A percentile compares a stretch with the other conserved stretches of the same genome.
Conservation (phyloP, 2,113 vertebrate species). For the Chionis minor region DNA sequence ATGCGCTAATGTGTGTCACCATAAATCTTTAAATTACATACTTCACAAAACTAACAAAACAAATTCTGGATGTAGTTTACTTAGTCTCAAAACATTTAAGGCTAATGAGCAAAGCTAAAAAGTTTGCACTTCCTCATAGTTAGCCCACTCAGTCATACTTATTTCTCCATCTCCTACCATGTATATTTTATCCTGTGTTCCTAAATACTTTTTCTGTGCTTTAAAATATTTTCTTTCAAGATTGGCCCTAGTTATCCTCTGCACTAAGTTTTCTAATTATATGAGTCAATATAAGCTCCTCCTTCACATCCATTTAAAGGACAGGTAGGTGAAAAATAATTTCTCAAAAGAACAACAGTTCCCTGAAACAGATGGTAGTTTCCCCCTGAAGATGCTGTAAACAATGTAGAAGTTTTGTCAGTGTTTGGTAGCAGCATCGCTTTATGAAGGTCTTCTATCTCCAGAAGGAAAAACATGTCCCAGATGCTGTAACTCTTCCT, state of each 20-base stretch:
- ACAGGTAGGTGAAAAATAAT: neutral
- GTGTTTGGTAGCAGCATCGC: neutral
- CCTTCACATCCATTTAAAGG: neutral
- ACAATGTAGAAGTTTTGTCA: neutral
- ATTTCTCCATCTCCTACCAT: neutral
- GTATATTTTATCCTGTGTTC: neutral
- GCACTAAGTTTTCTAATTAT: neutral
- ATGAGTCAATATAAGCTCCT: neutral
- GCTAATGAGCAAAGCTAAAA: neutral
- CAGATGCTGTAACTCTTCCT: slow-evolving; percentile 34
- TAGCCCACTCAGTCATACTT: neutral
- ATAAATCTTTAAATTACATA: neutral
- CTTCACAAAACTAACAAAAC: neutral
- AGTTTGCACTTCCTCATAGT: neutral
- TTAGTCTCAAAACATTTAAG: neutral
- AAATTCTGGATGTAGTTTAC: neutral
- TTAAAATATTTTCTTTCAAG: neutral
- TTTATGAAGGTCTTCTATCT: slow-evolving; percentile 10
- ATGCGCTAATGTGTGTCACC: neutral
- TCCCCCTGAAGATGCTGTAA: neutral
- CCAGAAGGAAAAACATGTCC: slow-evolving; percentile 12
- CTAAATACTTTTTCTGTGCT: neutral
- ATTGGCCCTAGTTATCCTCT: neutral
- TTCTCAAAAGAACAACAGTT: neutral
- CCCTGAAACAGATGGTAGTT: neutral